Evolutionary conservation across 2,797 vertebrate genomes (phyloP), one percentile per base, ranked within the genome.

Genomic region (Bradypodion ventrale): DNA sequence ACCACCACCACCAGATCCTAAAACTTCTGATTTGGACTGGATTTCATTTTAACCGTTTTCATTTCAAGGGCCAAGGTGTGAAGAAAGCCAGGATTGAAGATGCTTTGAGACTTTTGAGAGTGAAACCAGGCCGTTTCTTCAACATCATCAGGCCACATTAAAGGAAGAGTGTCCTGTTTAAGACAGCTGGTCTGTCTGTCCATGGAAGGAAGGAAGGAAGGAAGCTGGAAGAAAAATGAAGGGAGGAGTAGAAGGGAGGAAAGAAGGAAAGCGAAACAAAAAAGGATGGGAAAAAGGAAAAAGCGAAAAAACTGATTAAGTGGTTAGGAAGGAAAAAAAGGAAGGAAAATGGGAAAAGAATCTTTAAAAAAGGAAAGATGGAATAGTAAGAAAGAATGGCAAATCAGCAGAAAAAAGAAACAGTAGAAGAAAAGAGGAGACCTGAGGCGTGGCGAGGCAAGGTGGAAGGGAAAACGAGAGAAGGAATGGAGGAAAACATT

Each of bases 281-380:
- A 16, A 5, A 69, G 13, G 0, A 4, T 60, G 59, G 2, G 3
- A n/a, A 0, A 0, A 5, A 44, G 16, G 5, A 3, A 15, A 1
- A 27, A 79, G 82, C 15, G 1, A 19, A 66, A 19, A 44, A 9
- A 49, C 25, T n/a, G 3, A 70, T 0, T 2, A 59, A 69, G 16
- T 23, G 23, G 42, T 1, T 5, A 7, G n/a, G n/a, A 15, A n/a
- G 35, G 44, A 25, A 9, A 5, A 5, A 29, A 9, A 27, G 29
- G 27, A 27, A 27, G 5, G 9, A n/a, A n/a, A n/a, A n/a, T n/a
- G n/a, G n/a, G n/a, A n/a, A n/a, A n/a, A n/a, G n/a, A n/a, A n/a
- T n/a, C n/a, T n/a, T n/a, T n/a, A n/a, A 8, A 13, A 52, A 6
- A 23, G 1, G 9, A 15, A 2, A 12, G 27, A 7, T 15, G 46